These are phyloP conservation scores for Dryobates pubescens DNA, from an alignment of 2,797 vertebrate genomes.

Conservation along the genomic window DNA sequence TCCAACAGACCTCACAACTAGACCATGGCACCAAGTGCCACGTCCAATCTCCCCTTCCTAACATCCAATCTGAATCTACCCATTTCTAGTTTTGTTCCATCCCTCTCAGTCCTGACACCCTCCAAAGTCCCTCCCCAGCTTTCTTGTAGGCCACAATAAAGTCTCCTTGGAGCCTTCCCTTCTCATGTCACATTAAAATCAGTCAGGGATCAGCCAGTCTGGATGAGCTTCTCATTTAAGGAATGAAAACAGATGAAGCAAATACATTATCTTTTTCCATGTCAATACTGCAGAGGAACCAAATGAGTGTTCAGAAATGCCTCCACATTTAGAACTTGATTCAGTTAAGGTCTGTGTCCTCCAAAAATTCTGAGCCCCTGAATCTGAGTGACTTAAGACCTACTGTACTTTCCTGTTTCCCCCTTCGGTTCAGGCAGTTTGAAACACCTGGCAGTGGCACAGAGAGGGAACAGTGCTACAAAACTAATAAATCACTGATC, in stretches of 20 bases:
- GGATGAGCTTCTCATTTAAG: background rate
- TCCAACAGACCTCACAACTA: too few species aligned
- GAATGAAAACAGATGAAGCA: background rate
- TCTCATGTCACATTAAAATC: background rate
- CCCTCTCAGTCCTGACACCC: too few species aligned
- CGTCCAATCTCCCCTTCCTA: too few species aligned
- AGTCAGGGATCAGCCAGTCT: background rate
- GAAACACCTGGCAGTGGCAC: background rate
- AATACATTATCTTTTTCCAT: background rate
- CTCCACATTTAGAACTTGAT: background rate
- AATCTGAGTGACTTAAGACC: background rate
- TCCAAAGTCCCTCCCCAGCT: too few species aligned
- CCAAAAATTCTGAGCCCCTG: background rate
- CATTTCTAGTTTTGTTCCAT: too few species aligned
- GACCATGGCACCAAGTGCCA: too few species aligned
- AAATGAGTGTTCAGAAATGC: background rate
- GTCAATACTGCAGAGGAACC: background rate
- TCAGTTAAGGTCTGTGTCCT: background rate
- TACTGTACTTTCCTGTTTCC: rapidly evolving
- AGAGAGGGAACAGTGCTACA: background rate
- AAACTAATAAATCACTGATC: background rate
- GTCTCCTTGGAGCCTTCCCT: too few species aligned
- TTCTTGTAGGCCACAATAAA: too few species aligned
- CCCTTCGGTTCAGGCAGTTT: background rate
- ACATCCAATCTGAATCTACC: too few species aligned